Evolutionary conservation across 2,113 vertebrate species (phyloP).

Genomic region (Saccopteryx bilineata): DNA sequence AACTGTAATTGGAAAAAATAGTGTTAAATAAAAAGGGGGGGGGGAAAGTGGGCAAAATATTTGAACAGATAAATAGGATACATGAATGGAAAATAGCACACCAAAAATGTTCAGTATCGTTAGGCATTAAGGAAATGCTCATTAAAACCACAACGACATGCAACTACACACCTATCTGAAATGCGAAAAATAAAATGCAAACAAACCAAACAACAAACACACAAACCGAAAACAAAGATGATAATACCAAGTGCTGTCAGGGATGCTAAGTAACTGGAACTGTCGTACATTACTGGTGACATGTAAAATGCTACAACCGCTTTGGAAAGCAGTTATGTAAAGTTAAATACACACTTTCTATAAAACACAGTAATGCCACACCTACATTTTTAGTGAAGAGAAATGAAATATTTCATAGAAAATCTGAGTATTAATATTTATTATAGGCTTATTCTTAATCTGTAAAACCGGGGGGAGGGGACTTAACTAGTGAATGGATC

Average conservation of each 20-base stretch:
- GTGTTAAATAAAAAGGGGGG: background rate
- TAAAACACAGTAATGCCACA: background rate
- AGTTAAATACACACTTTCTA: background rate
- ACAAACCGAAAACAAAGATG: background rate
- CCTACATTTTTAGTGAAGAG: constrained; percentile 43
- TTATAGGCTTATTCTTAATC: background rate
- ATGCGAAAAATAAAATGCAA: background rate
- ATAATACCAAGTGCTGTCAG: background rate
- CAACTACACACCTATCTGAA: background rate
- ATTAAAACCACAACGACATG: background rate
- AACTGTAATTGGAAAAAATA: background rate
- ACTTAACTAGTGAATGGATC: background rate
- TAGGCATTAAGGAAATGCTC: background rate
- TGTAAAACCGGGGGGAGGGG: background rate
- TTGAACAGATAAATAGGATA: background rate
- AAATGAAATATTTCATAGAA: constrained; percentile 49
- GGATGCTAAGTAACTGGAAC: background rate
- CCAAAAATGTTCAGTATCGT: background rate
- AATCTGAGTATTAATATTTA: background rate
- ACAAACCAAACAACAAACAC: background rate
- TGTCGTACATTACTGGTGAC: background rate
- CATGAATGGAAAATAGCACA: background rate
- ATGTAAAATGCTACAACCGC: background rate
- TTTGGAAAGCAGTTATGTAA: constrained; percentile 43
- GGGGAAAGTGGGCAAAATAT: background rate